phyloP scores from a whole-genome alignment of 2,797 vertebrate genomes.

The Lutra lutra region DNA sequence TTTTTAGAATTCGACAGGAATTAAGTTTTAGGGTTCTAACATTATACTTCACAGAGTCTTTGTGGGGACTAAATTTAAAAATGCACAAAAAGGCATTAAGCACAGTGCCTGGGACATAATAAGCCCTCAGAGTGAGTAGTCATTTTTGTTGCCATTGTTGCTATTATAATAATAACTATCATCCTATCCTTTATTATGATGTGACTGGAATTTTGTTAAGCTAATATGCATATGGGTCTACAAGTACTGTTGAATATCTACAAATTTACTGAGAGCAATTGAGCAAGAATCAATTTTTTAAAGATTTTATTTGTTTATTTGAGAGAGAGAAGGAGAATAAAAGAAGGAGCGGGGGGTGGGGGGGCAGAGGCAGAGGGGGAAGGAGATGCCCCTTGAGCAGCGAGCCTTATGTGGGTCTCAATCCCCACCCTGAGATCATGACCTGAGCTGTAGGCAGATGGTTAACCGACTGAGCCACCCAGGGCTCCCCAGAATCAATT shows the following conservation, averaged over 20 bases:
- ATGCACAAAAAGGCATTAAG: background rate
- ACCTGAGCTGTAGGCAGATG: background rate
- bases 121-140: background rate
- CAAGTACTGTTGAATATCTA: conserved; percentile 6
- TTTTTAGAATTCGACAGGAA: background rate
- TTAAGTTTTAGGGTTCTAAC: background rate
- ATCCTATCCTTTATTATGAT: background rate
- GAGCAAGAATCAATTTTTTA: background rate
- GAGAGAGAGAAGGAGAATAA: too few species aligned
- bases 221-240: background rate
- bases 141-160: background rate
- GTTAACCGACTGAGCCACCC: background rate
- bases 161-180: background rate
- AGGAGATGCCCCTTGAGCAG: background rate
- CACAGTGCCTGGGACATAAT: background rate
- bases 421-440: background rate
- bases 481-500: background rate
- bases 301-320: too few species aligned
- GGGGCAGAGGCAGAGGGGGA: too few species aligned
- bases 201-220: background rate
- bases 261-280: background rate
- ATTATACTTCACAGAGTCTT: background rate
- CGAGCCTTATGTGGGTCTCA: background rate
- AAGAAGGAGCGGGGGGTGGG: too few species aligned
- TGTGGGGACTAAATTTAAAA: background rate